Percentiles rank a stretch among this genome's conserved stretches.
These are phyloP conservation scores for Lepisosteus osseus DNA, from an alignment of 2,113 vertebrate genomes.

Conservation along the genomic window DNA sequence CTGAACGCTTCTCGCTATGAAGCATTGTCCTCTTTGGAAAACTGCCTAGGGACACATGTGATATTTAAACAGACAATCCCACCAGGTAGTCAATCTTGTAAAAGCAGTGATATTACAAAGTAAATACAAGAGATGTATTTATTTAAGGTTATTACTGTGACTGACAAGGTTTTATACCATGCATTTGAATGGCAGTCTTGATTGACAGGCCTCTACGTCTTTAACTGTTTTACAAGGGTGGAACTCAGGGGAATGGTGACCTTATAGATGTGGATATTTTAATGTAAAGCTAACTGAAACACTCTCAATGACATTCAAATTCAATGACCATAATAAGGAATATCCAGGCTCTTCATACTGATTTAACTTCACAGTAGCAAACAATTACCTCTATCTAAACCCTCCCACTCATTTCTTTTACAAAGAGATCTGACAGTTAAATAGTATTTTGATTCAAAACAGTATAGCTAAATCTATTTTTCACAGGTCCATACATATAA, in stretches of 20 bases:
- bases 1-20: conserved; percentile 50
- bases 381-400: background rate
- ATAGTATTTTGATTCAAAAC: no score
- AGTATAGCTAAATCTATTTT: no score
- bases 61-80: conserved; percentile 65
- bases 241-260: background rate
- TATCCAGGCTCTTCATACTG: background rate
- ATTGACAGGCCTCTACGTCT: conserved; percentile 46
- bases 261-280: background rate
- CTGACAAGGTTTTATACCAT: conserved; percentile 60
- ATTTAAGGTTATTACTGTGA: conserved; percentile 68
- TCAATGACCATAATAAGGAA: background rate
- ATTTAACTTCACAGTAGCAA: conserved; percentile 6
- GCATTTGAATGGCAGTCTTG: conserved; percentile 52
- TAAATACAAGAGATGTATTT: conserved; percentile 69
- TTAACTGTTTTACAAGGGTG: background rate
- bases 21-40: conserved; percentile 54
- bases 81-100: conserved; percentile 63
- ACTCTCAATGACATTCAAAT: background rate
- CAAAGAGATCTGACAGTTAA: no score
- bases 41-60: conserved; percentile 56
- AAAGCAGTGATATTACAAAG: conserved; percentile 67
- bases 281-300: background rate
- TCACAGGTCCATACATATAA: no score
- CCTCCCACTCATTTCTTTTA: no score